Evolutionary conservation across 2,888 invertebrate genomes (phyloP).

Genomic region (Cataglyphis cursor): DNA sequence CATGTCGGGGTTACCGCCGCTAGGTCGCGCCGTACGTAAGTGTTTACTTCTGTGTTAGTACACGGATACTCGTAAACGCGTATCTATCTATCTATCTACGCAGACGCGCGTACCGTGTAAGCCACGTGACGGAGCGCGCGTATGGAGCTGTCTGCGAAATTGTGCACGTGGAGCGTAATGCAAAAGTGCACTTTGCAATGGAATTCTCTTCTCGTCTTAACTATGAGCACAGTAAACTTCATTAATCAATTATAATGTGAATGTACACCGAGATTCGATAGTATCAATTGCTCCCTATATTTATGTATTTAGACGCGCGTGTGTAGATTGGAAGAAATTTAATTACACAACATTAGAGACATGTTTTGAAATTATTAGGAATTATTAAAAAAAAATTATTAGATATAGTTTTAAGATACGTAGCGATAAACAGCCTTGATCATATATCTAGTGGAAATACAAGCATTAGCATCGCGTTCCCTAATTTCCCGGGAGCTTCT

Average conservation of each 20-base stretch:
- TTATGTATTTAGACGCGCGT: neutral
- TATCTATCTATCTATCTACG: slow-evolving; percentile 11
- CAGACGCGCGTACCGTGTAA: slow-evolving; percentile 16
- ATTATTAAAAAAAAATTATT: neutral
- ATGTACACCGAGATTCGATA: neutral
- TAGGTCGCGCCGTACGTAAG: slow-evolving; percentile 27
- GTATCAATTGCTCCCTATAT: neutral
- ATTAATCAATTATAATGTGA: neutral
- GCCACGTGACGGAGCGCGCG: neutral
- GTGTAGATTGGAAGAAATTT: neutral
- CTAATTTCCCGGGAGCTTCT: slow-evolving; percentile 8
- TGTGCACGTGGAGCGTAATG: neutral
- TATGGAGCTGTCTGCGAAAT: slow-evolving; percentile 1
- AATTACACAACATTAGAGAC: neutral
- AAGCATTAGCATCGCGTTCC: neutral
- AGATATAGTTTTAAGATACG: neutral
- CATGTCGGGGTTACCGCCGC: slow-evolving; percentile 32
- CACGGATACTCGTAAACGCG: slow-evolving; percentile 15
- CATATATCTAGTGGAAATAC: neutral
- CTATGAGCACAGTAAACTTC: neutral
- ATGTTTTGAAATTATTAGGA: neutral
- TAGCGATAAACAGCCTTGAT: neutral
- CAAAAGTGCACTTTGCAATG: slow-evolving; percentile 4
- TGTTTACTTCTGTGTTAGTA: slow-evolving; percentile 43
- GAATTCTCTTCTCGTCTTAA: neutral